Percentiles rank a stretch among this genome's conserved stretches.
Conservation (phyloP, 2,113 vertebrate genomes). For the Apistogramma diplotaenia region DNA sequence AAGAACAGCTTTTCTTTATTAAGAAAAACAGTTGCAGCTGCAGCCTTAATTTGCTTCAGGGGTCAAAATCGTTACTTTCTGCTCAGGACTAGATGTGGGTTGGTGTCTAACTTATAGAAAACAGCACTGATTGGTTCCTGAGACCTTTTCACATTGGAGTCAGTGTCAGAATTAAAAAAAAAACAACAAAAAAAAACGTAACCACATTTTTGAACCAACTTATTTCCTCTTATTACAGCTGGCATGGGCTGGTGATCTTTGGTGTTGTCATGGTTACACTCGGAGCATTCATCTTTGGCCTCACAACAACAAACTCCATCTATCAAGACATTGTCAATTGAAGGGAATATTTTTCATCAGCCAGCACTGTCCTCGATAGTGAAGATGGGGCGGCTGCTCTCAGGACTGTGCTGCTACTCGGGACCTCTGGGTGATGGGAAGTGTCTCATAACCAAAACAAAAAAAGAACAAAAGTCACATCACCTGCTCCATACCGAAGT, state of each 20-base stretch:
- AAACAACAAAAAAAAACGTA: not conserved
- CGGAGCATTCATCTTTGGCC: constrained; percentile 76
- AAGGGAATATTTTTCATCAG: not conserved
- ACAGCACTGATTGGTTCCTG: too few species aligned
- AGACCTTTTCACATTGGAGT: not conserved
- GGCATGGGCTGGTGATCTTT: constrained; percentile 85
- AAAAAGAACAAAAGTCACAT: not conserved
- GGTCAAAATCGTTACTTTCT: too few species aligned
- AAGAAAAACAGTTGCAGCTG: too few species aligned
- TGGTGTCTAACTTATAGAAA: too few species aligned
- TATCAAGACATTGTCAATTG: constrained; percentile 63
- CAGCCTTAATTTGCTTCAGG: too few species aligned
- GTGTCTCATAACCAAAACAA: constrained; percentile 2
- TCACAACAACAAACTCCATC: constrained; percentile 76
- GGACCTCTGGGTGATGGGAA: constrained; percentile 7
- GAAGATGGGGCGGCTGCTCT: not conserved
- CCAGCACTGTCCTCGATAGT: not conserved
- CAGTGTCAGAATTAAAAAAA: not conserved
- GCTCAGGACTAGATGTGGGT: too few species aligned
- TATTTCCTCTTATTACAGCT: constrained; percentile 73
- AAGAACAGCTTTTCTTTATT: too few species aligned
- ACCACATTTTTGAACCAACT: not conserved
- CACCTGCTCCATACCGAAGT: not conserved
- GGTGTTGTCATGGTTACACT: constrained; percentile 70
- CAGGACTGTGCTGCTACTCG: constrained; percentile 23